Conservation (phyloP, 2,888 invertebrate genomes). For the Dione vanillae region DNA sequence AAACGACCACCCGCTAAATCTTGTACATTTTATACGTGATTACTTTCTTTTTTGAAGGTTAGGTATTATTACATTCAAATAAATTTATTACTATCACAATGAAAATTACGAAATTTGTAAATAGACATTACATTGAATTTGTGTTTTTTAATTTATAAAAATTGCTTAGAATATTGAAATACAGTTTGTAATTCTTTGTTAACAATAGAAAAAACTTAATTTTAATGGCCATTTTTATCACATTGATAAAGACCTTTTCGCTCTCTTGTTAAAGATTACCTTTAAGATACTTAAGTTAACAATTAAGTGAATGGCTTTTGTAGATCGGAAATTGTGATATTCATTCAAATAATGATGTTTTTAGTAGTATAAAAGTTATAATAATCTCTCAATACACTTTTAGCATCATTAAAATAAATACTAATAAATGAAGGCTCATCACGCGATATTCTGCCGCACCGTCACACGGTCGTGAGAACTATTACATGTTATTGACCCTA, state of each 20-base stretch:
- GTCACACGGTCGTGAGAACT: slow-evolving; percentile 37
- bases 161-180: neutral
- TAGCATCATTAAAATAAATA: slow-evolving; percentile 30
- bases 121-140: neutral
- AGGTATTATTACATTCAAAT: neutral
- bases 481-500: slow-evolving; percentile 49
- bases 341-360: neutral
- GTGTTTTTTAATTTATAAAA: neutral
- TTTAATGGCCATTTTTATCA: neutral
- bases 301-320: neutral
- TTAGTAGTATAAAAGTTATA: neutral
- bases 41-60: slow-evolving; percentile 29
- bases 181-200: neutral
- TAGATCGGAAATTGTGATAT: neutral
- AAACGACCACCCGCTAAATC: slow-evolving; percentile 52
- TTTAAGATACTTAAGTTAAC: slow-evolving; percentile 13
- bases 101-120: slow-evolving; percentile 6
- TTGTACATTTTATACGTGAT: slow-evolving; percentile 42
- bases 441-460: slow-evolving; percentile 49
- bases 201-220: neutral
- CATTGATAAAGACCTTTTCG: neutral
- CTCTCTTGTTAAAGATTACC: slow-evolving; percentile 6
- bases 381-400: slow-evolving; percentile 17
- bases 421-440: slow-evolving; percentile 34
- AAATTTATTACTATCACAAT: neutral